These are phyloP conservation scores for Dusona sp. DNA, from an alignment of 2,888 invertebrate species.

Conservation along the genomic window DNA sequence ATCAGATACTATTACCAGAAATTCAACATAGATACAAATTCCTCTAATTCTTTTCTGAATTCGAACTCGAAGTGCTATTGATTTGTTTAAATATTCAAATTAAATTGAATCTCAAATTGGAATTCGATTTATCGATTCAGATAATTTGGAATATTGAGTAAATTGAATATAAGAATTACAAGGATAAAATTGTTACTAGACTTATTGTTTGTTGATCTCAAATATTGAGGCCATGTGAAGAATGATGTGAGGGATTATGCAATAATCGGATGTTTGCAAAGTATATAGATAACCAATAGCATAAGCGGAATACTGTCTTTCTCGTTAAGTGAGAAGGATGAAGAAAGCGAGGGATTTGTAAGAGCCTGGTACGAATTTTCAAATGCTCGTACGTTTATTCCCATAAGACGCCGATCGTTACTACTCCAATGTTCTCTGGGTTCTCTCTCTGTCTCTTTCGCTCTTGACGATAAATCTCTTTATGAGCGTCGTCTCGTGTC, in stretches of 20 bases:
- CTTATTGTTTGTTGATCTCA: background rate
- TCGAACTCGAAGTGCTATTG: background rate
- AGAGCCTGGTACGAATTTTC: conserved; percentile 68
- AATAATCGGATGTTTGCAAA: conserved; percentile 11
- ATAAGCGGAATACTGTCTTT: conserved; percentile 37
- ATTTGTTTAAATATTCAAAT: background rate
- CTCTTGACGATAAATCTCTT: conserved; percentile 81
- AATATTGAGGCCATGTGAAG: background rate
- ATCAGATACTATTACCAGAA: background rate
- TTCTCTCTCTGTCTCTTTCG: conserved; percentile 46
- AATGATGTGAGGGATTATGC: conserved; percentile 28
- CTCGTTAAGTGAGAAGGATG: conserved; percentile 38
- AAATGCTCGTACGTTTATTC: conserved; percentile 66
- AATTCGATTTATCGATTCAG: background rate
- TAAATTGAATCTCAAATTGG: background rate
- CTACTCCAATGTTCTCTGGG: conserved; percentile 67
- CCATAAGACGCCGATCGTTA: conserved; percentile 67
- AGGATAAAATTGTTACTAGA: background rate
- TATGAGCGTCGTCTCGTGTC: conserved; percentile 79
- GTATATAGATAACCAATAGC: conserved; percentile 28
- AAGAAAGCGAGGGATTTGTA: conserved; percentile 62
- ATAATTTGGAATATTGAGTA: background rate
- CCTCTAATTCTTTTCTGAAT: too few relatives aligned
- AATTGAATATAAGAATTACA: background rate
- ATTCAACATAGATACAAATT: too few relatives aligned